phyloP scores from a whole-genome alignment of 2,113 vertebrate genomes.

The Microtus richardsoni region DNA sequence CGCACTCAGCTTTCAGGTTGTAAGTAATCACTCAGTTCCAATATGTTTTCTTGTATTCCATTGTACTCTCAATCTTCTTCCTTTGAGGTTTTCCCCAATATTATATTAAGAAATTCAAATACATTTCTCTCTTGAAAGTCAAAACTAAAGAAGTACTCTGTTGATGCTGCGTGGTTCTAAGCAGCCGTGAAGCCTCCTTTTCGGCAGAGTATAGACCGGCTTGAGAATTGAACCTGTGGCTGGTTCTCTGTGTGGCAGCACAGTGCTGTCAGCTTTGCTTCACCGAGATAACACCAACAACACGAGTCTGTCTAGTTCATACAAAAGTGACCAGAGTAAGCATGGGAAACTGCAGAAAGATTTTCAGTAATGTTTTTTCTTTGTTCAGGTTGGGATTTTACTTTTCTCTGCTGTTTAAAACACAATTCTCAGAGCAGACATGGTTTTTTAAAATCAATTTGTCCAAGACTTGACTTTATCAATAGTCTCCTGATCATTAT shows the following conservation, averaged over 20 bases:
- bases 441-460: constrained; percentile 7
- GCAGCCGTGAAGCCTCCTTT: constrained; percentile 79
- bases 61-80: constrained; percentile 55
- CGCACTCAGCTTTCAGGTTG: neutral
- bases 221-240: constrained; percentile 80
- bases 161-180: constrained; percentile 71
- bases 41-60: constrained; percentile 32
- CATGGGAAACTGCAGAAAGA: constrained; percentile 49
- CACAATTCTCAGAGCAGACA: constrained; percentile 34
- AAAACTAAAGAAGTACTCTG: constrained; percentile 75
- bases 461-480: neutral
- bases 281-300: constrained; percentile 70
- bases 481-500: neutral
- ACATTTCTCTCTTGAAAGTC: constrained; percentile 62
- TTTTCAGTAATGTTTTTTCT: constrained; percentile 42
- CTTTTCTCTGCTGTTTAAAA: constrained; percentile 43
- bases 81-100: constrained; percentile 68
- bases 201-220: constrained; percentile 77
- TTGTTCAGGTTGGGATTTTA: constrained; percentile 6
- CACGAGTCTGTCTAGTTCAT: constrained; percentile 51
- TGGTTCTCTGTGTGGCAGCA: constrained; percentile 68
- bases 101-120: constrained; percentile 74
- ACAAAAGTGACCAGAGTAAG: constrained; percentile 68
- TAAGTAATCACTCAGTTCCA: neutral
- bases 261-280: constrained; percentile 60